Evolutionary conservation across 1,140 invertebrate genomes (phyloP), one percentile per base, ranked within the genome.

Genomic region (Drosophila ambigua): DNA sequence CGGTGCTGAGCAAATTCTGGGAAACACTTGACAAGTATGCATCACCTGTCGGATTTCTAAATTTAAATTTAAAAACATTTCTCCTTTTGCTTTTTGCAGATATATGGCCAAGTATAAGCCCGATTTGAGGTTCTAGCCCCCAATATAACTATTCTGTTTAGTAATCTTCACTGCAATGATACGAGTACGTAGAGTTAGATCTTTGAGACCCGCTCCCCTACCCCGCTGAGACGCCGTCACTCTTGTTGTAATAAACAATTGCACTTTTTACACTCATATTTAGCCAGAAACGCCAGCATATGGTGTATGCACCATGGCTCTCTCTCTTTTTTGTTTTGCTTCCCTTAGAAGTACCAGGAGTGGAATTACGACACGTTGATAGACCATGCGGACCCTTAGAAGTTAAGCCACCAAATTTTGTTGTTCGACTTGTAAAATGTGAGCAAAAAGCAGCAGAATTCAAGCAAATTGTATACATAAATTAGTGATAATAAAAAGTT

Each of bases 1-100:
- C 98, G 44, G 96, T 96, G 43, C 93, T 99, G 35, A 97, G 99
- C 94, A 95, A 96, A 72, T 99, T 99, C 93, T 99, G 99, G 99
- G 98, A 99, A 93, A 96, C 95, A 72, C 93, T 99, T 8, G 98
- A 99, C 92, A 97, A 96, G 97, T 99, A 94, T 92, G 94, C 94
- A 55, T 1, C 7, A 72, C 5, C 28, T 24, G 1, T 50, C 43
- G 41, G 35, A 26, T 52, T 1, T 20, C 23, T 20, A 35, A 23
- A 15, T 8, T 4, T 8, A 44, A 16, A 28, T 8, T 24, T 45
- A 20, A 6, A 16, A 4, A 13, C 0, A 39, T 13, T 50, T 11
- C 7, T 53, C 2, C 5, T 5, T 31, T 87, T 90, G 87, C 20
- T 20, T 90, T 96, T 96, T 65, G 11, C 93, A 98, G 97, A 90